Percentiles rank a stretch among this genome's conserved stretches.
These are phyloP conservation scores for Ondatra zibethicus DNA, from an alignment of 2,113 vertebrate genomes.

Conservation along the genomic window DNA sequence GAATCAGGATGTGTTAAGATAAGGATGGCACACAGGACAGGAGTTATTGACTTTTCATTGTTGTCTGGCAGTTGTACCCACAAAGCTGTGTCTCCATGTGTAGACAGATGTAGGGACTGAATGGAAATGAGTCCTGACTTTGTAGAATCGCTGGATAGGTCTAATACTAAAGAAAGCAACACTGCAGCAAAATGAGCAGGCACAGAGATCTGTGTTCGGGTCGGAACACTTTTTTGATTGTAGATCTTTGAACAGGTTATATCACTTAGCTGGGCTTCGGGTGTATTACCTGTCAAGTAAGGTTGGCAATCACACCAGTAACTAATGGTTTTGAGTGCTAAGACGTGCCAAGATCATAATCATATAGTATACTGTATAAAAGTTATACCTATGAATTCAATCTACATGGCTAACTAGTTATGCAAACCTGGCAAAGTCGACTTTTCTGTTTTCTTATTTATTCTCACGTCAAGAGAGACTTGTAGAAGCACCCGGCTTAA, in stretches of 20 bases:
- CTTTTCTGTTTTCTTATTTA: not conserved
- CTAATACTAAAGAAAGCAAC: not conserved
- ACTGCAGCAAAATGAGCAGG: not conserved
- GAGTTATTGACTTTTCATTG: not conserved
- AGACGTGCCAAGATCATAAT: not conserved
- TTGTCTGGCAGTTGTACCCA: not conserved
- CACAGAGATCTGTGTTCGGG: not conserved
- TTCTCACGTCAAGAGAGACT: not conserved
- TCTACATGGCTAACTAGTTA: not conserved
- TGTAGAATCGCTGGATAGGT: not conserved
- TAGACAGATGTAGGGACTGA: not conserved
- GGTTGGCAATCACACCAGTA: not conserved
- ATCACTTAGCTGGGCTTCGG: not conserved
- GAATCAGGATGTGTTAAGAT: not conserved
- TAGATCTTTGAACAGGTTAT: not conserved
- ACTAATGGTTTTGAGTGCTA: not conserved
- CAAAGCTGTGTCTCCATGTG: not conserved
- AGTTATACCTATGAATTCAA: not conserved
- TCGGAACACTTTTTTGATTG: not conserved
- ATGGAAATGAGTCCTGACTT: not conserved
- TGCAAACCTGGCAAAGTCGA: slow-evolving; percentile 12
- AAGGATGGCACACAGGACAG: not conserved
- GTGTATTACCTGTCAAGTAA: not conserved
- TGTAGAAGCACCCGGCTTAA: not conserved
- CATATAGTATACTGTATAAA: not conserved